Conservation (phyloP, 2,797 vertebrate species). For the Carduelis carduelis region DNA sequence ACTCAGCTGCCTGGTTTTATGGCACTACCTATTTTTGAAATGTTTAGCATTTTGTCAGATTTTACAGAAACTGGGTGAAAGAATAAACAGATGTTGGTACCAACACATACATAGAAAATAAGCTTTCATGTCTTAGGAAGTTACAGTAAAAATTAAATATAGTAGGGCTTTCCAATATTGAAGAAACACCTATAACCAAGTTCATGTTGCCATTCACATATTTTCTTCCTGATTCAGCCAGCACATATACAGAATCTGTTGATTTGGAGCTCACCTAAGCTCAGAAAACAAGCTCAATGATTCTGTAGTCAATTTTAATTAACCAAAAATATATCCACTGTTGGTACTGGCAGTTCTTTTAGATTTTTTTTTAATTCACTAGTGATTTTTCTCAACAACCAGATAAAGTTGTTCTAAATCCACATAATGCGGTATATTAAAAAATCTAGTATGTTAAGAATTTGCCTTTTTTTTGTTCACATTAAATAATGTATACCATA, state of each 20-base stretch:
- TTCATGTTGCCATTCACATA: not conserved
- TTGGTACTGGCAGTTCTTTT: not conserved
- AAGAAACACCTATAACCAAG: not conserved
- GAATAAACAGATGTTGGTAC: not conserved
- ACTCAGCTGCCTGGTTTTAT: not conserved
- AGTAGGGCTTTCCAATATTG: not conserved
- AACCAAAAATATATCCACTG: not conserved
- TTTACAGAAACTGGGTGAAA: not conserved
- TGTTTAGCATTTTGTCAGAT: not conserved
- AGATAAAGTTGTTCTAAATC: not conserved
- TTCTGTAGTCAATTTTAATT: not conserved
- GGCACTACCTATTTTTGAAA: not conserved
- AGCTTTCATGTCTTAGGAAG: not conserved
- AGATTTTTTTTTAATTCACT: not conserved
- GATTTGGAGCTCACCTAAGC: not conserved
- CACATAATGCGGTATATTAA: not conserved
- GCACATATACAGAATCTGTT: not conserved
- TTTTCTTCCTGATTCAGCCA: not conserved
- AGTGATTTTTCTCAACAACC: not conserved
- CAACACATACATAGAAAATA: not conserved
- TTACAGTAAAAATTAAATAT: not conserved
- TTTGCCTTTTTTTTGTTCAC: not conserved
- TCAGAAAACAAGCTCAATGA: not conserved
- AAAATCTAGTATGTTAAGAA: not conserved
- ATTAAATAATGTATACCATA: not conserved